Evolutionary conservation across 2,797 vertebrate genomes (phyloP), one percentile per base, ranked within the genome.

Genomic region (Lagodon rhomboides): DNA sequence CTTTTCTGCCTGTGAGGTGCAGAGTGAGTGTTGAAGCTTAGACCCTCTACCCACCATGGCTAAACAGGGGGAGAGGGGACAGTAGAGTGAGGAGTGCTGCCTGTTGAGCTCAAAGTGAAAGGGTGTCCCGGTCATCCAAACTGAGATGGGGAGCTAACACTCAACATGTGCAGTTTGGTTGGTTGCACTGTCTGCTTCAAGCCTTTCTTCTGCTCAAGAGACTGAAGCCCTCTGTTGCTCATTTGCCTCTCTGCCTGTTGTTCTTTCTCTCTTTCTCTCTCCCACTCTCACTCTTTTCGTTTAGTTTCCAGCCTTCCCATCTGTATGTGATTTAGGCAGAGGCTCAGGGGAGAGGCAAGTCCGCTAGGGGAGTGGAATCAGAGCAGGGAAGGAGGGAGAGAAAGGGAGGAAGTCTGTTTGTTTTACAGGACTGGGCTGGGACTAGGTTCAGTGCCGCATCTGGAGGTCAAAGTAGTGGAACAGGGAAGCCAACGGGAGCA

Each of bases 321-420:
- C 95, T 96, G 95, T 90, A 92, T 94, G 93, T 94, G 94, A 96
- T 95, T 95, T 95, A 93, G 93, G 80, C 89, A 84, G 89, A 91
- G 70, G 77, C 90, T 89, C 84, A 83, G 77, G 87, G 90, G 94
- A 93, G 94, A 92, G 92, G 91, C 91, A 88, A 91, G 87, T 86
- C 85, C 82, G 89, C 87, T 75, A 83, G 77, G 89, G 77, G 84
- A 91, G 83, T 91, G 74, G 84, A 79, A 79, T 81, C 68, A 92
- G 88, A 60, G 54, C 70, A 69, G 85, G 84, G 83, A 84, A 73
- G 69, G 83, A 86, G 84, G 66, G 82, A 75, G 73, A 76, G 85
- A 80, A 60, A 79, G 87, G 77, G 90, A 89, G 92, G 93, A 92
- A 94, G 94, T 93, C 84, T 86, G 90, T 93, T 92, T 91, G 89